Evolutionary conservation across 2,797 vertebrate species (phyloP).

Genomic region (Meriones psammophilus): DNA sequence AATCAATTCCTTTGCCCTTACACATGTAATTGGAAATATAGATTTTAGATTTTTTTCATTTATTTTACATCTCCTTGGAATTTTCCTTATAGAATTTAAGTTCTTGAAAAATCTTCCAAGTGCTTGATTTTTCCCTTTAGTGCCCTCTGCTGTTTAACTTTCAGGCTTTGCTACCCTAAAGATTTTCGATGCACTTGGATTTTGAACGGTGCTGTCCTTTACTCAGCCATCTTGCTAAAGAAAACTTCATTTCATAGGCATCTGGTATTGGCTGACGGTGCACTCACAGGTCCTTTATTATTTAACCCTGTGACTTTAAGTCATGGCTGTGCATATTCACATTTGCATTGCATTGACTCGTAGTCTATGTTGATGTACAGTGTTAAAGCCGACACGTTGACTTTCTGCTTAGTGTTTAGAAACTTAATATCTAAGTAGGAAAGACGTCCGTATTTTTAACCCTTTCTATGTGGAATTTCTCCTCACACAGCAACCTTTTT

Average conservation of each 20-base stretch:
- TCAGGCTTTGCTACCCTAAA: background rate
- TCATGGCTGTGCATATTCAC: background rate
- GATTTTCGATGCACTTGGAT: constrained; percentile 4
- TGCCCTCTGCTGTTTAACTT: constrained; percentile 86
- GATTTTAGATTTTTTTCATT: background rate
- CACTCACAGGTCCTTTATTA: constrained; percentile 16
- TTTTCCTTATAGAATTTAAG: constrained; percentile 25
- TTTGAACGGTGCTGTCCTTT: constrained; percentile 28
- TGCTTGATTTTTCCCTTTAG: constrained; percentile 76
- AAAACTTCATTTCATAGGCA: background rate
- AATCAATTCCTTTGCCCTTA: background rate
- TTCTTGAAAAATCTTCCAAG: background rate
- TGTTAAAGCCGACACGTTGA: background rate
- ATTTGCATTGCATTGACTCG: background rate
- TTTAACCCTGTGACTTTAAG: background rate
- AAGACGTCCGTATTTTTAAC: background rate
- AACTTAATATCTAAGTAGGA: constrained; percentile 27
- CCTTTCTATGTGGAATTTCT: background rate
- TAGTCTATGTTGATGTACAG: background rate
- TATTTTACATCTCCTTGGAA: constrained; percentile 29
- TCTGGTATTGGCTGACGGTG: background rate
- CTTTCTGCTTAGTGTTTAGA: background rate
- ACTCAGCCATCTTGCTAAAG: background rate
- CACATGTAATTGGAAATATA: background rate
- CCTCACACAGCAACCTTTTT: background rate